A percentile compares a stretch with the other conserved stretches of the same genome.
These are phyloP conservation scores for Sialis lutaria DNA, from an alignment of 2,888 invertebrate species.

Conservation along the genomic window DNA sequence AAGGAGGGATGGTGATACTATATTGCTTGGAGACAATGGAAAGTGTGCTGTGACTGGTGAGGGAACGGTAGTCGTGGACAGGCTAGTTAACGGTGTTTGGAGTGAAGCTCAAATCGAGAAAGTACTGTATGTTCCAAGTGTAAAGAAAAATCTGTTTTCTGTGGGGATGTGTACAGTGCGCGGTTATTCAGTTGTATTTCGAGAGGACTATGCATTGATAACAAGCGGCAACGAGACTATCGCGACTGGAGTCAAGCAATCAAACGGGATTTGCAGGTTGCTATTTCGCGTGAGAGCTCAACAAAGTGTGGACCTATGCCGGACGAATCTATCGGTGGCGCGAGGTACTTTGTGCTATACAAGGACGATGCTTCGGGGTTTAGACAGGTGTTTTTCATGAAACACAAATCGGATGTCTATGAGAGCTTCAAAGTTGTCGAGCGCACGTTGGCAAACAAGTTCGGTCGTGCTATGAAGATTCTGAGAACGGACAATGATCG, in stretches of 20 bases:
- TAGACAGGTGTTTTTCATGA: no score
- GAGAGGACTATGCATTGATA: conserved; percentile 5
- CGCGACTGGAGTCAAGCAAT: conserved; percentile 10
- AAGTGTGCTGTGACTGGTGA: background rate
- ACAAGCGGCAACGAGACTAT: conserved; percentile 6
- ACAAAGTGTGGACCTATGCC: no score
- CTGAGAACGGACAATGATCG: conserved; percentile 12
- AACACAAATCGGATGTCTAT: background rate
- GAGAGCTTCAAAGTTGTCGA: background rate
- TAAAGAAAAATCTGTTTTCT: background rate
- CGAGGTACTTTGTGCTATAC: no score
- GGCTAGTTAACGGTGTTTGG: background rate
- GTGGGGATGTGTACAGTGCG: background rate
- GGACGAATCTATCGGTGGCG: no score
- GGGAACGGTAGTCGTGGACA: background rate
- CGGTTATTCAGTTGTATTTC: conserved; percentile 1
- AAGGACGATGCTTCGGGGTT: no score
- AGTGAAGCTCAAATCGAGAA: background rate
- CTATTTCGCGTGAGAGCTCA: conserved; percentile 9
- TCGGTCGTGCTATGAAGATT: conserved; percentile 1
- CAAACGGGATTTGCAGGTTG: conserved; percentile 10
- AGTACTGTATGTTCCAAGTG: background rate
- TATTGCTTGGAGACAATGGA: background rate
- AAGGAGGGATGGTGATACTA: background rate
- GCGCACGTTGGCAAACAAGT: background rate